Base-by-base conservation (phyloP, 2,113 vertebrate genomes). In the Daubentonia madagascariensis region DNA sequence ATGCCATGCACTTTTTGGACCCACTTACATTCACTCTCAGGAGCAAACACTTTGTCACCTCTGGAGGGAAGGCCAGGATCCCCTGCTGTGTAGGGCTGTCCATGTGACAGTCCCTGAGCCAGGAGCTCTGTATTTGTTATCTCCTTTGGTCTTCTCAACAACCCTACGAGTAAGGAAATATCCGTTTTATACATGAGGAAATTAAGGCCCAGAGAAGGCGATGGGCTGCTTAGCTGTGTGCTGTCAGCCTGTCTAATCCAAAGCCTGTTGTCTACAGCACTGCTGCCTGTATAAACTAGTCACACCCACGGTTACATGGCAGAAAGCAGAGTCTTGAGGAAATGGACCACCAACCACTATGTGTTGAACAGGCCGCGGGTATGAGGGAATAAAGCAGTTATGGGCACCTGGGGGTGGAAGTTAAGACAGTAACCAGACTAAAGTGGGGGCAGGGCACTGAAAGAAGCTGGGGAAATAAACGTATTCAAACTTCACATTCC, bases 251-350 rank as follows among this genome's bases (percentile, higher is more conserved):
- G n/a, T 76, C 28, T 63, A 14, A 70, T 25, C 65, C 37, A 57
- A 40, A 83, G 32, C 3, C 8, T 72, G 76, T 79, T 85, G 16
- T 84, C 70, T 45, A 14, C 8, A 30, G 22, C 22, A 8, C 18
- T 28, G 23, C 5, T 59, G 54, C 8, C 4, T 85, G 54, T 20
- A 37, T 2, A 30, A 94, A 65, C 67, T 32, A 52, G 40, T 16
- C 18, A 30, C 6, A 3, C 1, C 2, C 10, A 35, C 0, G 0
- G 68, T n/a, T 32, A 52, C 37, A 35, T 12, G 37, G 67, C 45
- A 86, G 84, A 83, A 50, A 86, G 67, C 75, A 67, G 65, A 45
- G 14, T 9, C 16, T 61, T 7, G n/a, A 89, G 25, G 54, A 65
- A 48, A 75, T 40, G 35, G n/a, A 25, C 32, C 23, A 16, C 1